These are phyloP conservation scores for Rhinichthys klamathensis DNA, from an alignment of 2,113 vertebrate genomes.

Conservation along the genomic window DNA sequence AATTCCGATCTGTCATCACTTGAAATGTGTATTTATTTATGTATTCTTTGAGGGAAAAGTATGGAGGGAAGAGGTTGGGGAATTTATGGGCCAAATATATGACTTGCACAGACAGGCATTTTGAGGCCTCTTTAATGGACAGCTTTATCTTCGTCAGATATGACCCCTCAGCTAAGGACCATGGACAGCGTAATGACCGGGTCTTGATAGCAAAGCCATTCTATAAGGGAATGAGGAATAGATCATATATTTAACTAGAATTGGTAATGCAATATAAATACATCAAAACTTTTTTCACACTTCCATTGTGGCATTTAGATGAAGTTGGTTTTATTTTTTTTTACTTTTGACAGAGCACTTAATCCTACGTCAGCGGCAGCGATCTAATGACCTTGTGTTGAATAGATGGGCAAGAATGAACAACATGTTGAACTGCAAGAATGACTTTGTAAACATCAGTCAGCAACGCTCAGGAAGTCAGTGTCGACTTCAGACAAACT, in stretches of 20 bases:
- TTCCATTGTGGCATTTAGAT: background rate
- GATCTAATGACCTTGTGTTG: too few relatives aligned
- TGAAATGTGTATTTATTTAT: slow-evolving; percentile 81
- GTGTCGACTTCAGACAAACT: background rate
- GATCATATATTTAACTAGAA: background rate
- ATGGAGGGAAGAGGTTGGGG: background rate
- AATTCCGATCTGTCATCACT: slow-evolving; percentile 82
- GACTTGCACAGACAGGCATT: background rate
- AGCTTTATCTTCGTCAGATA: background rate
- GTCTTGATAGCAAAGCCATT: background rate
- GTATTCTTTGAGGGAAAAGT: slow-evolving; percentile 79
- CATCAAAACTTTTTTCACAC: background rate
- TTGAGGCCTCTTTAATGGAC: background rate
- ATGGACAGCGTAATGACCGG: slow-evolving; percentile 3
- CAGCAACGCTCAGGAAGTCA: background rate
- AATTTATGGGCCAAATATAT: too few relatives aligned
- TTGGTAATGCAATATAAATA: background rate
- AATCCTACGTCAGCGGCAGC: too few relatives aligned
- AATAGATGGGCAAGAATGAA: too few relatives aligned
- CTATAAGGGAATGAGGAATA: background rate
- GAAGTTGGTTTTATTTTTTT: too few relatives aligned
- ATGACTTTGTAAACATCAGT: too few relatives aligned
- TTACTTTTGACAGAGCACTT: too few relatives aligned
- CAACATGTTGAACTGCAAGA: too few relatives aligned
- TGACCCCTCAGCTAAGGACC: slow-evolving; percentile 1